Evolutionary conservation across 2,888 invertebrate species (phyloP).

Genomic region (Ormia ochracea): DNA sequence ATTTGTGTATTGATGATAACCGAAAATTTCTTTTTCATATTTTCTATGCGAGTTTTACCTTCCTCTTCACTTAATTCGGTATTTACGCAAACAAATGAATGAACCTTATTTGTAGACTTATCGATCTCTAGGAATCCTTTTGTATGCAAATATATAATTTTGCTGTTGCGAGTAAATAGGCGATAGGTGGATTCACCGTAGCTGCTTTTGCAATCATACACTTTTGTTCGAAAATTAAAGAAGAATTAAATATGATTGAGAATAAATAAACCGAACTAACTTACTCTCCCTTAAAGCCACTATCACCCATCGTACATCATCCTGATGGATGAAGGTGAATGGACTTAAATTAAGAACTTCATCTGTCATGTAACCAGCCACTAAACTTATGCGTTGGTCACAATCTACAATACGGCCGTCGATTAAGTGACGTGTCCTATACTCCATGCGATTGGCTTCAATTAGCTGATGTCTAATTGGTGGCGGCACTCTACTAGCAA

Average conservation of each 20-base stretch:
- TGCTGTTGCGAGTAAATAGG: slow-evolving; percentile 87
- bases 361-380: slow-evolving; percentile 92
- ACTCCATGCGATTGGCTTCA: slow-evolving; percentile 87
- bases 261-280: slow-evolving; percentile 66
- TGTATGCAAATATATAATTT: slow-evolving; percentile 89
- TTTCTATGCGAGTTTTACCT: slow-evolving; percentile 83
- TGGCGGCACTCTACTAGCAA: slow-evolving; percentile 85
- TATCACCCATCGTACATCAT: slow-evolving; percentile 92
- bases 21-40: slow-evolving; percentile 89
- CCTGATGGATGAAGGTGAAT: slow-evolving; percentile 92
- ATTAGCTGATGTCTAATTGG: slow-evolving; percentile 82
- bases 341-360: slow-evolving; percentile 93
- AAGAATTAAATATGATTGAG: background rate
- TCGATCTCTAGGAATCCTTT: slow-evolving; percentile 91
- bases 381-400: slow-evolving; percentile 92
- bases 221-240: slow-evolving; percentile 74
- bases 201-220: slow-evolving; percentile 90
- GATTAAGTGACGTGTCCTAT: slow-evolving; percentile 91
- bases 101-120: slow-evolving; percentile 84
- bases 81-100: slow-evolving; percentile 92
- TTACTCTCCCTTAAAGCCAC: slow-evolving; percentile 90
- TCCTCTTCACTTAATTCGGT: slow-evolving; percentile 85
- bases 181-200: slow-evolving; percentile 92
- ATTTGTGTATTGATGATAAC: slow-evolving; percentile 81
- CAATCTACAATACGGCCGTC: slow-evolving; percentile 93